Evolutionary conservation across 2,888 invertebrate species (phyloP), one percentile per base, ranked within the genome.

Genomic region (Heteromurus nitidus): DNA sequence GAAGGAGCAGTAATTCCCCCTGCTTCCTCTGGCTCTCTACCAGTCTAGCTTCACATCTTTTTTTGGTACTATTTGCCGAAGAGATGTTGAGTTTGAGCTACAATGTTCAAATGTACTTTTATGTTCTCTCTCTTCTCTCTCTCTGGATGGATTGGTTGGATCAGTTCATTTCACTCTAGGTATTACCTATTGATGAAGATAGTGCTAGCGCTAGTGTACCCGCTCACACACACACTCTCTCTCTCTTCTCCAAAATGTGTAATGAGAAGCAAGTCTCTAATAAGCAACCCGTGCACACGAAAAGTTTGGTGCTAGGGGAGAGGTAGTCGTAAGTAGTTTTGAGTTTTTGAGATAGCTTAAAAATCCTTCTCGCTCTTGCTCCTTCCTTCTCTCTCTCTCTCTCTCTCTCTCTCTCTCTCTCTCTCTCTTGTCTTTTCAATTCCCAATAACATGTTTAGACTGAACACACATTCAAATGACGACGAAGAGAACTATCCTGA

Each of bases 141-240:
- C 24, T 18, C 68, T 69, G 69, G 69, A 69, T 69, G 53, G 68
- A 68, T n/a, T n/a, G n/a, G n/a, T n/a, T 68, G 68, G 68, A 68
- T 50, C 50, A 47, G 68, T 50, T 68, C 68, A 42, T 58, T 55
- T 58, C 67, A 24, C 20, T 58, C n/a, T 58, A 60, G 26, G 20
- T 60, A 73, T 44, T 73, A 30, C 30, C 31, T 53, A 55, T 69
- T 69, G 69, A 69, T 69, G 36, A 69, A 31, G 24, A 70, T 70
- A 26, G 47, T 47, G 47, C 26, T 16, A 50, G n/a, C 36, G 36
- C 36, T 13, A 16, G 31, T 42, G 42, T 9, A 1, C n/a, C 20
- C 30, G 13, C 24, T 31, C 62, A 30, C 31, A 31, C 62, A 31
- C 36, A 20, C 36, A 31, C 30, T 60, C 20, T 65, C 65, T 65